A percentile compares a stretch with the other conserved stretches of the same genome.
Conservation (phyloP, 1,140 invertebrate genomes). For the Anastrepha ludens region DNA sequence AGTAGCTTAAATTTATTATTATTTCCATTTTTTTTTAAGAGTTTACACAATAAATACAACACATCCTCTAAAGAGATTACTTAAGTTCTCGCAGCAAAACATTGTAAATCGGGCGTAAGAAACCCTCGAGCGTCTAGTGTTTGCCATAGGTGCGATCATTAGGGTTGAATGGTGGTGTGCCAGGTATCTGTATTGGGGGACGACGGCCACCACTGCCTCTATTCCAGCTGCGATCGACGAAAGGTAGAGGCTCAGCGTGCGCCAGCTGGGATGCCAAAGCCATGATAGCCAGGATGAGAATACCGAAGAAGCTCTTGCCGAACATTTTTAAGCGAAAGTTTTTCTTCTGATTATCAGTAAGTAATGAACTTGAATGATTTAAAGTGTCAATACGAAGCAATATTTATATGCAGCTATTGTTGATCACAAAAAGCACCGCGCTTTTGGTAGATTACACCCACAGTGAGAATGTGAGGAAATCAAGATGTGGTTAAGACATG, state of each 20-base stretch:
- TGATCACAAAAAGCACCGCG: background rate
- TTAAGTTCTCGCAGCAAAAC: too few species aligned
- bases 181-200: background rate
- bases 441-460: too few species aligned
- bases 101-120: too few species aligned
- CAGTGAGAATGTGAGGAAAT: background rate
- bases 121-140: background rate
- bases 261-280: background rate
- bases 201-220: background rate
- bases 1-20: too few species aligned
- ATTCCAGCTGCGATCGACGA: background rate
- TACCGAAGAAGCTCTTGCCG: constrained; percentile 13
- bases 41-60: too few species aligned
- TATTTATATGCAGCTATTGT: background rate
- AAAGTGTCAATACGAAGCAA: background rate
- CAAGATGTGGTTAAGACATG: too few species aligned
- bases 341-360: background rate
- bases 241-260: background rate
- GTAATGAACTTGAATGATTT: background rate
- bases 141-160: background rate
- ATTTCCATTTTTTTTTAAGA: too few species aligned
- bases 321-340: background rate
- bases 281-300: constrained; percentile 17
- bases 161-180: constrained; percentile 24
- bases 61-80: too few species aligned